Evolutionary conservation across 2,113 vertebrate genomes (phyloP).

Genomic region (Tinamus guttatus): DNA sequence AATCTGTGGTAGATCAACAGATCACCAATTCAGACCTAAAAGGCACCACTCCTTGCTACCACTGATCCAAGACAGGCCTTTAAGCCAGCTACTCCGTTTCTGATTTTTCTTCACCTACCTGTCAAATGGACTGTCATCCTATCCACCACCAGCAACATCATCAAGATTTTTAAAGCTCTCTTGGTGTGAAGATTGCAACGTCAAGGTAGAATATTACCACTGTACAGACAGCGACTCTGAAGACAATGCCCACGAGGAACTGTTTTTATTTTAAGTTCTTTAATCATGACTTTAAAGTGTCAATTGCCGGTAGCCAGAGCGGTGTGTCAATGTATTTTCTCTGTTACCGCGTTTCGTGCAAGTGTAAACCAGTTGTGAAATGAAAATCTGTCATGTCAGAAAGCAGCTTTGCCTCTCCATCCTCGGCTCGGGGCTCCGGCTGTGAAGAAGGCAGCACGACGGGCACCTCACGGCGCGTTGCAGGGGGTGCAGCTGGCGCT

Average conservation of each 20-base stretch:
- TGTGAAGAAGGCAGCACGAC: rapidly evolving
- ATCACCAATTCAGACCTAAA: not conserved
- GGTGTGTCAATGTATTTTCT: not conserved
- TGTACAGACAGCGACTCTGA: not conserved
- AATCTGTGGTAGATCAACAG: not conserved
- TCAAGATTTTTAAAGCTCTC: not conserved
- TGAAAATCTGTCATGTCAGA: not conserved
- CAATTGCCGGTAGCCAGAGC: not conserved
- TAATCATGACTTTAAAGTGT: not conserved
- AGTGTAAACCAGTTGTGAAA: not conserved
- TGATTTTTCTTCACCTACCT: not conserved
- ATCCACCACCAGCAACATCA: not conserved
- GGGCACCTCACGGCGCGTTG: not conserved
- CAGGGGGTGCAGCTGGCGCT: not conserved
- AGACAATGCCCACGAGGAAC: not conserved
- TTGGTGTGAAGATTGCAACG: not conserved
- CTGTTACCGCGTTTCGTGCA: not conserved
- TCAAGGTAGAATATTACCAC: not conserved
- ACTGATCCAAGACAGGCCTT: not conserved
- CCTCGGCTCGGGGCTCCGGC: not conserved
- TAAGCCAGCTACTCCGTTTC: not conserved
- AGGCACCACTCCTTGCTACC: not conserved
- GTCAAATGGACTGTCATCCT: not conserved
- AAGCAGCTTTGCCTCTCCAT: not conserved
- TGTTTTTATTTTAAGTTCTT: slow-evolving; percentile 43